Evolutionary conservation across 2,113 vertebrate species (phyloP).

Genomic region (Fregetta grallaria): DNA sequence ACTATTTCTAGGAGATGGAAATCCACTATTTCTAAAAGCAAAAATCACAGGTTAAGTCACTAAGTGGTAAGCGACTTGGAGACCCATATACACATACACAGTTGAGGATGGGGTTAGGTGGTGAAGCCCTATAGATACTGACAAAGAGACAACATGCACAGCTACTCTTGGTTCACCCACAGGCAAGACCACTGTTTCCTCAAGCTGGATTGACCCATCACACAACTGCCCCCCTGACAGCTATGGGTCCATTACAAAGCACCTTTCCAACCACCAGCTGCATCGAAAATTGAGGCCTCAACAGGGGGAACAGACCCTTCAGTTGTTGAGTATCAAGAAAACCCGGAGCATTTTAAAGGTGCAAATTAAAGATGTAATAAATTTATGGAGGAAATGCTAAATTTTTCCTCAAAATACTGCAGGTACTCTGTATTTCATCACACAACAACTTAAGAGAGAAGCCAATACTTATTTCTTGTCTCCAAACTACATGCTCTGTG

Average conservation of each 20-base stretch:
- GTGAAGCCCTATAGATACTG: not conserved
- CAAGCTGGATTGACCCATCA: not conserved
- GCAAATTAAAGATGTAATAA: not conserved
- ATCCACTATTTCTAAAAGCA: not conserved
- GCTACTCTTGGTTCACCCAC: not conserved
- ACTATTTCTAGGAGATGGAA: not conserved
- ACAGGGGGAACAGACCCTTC: not conserved
- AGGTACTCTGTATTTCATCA: not conserved
- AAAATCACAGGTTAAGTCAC: not conserved
- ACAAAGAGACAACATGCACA: not conserved
- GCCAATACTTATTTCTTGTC: not conserved
- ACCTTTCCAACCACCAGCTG: not conserved
- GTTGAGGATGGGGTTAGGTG: not conserved
- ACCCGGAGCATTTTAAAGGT: not conserved
- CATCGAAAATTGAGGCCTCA: not conserved
- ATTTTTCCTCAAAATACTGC: not conserved
- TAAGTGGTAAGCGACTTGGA: accelerated
- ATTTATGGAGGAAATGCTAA: not conserved
- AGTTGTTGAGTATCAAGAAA: not conserved
- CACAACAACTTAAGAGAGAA: not conserved
- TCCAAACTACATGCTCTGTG: not conserved
- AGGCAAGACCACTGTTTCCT: not conserved
- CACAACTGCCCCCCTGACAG: accelerated
- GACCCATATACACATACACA: not conserved
- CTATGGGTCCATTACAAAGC: not conserved